Evolutionary conservation across 2,113 vertebrate genomes (phyloP).

Genomic region (Tenrec ecaudatus): DNA sequence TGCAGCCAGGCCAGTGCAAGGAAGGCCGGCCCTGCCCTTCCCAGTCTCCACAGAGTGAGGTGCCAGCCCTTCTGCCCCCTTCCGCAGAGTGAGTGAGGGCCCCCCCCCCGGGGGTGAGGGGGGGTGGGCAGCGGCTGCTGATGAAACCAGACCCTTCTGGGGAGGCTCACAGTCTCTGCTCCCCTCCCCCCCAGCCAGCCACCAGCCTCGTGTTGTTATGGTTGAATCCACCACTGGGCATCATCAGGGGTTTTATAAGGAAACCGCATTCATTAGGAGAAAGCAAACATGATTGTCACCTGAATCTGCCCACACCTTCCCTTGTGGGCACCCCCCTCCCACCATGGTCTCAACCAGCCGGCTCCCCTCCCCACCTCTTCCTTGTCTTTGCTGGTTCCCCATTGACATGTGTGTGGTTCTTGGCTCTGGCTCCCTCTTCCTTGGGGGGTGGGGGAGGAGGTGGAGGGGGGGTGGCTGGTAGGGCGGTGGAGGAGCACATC

Average conservation of each 20-base stretch:
- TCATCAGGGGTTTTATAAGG: conserved; percentile 67
- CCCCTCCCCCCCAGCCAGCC: not conserved
- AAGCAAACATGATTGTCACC: conserved; percentile 70
- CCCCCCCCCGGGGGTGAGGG: too few relatives aligned
- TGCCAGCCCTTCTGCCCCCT: conserved; percentile 20
- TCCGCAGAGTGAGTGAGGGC: not conserved
- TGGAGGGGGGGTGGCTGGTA: too few relatives aligned
- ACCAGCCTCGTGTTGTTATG: conserved; percentile 66
- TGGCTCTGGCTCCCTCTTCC: conserved; percentile 68
- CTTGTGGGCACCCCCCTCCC: not conserved
- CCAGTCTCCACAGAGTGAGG: not conserved
- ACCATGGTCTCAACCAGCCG: not conserved
- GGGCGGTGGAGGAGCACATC: conserved; percentile 43
- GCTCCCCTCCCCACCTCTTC: not conserved
- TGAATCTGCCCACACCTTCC: not conserved
- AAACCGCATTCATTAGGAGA: conserved; percentile 75
- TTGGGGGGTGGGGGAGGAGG: conserved; percentile 48
- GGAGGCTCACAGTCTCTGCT: conserved; percentile 52
- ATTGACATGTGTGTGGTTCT: conserved; percentile 63
- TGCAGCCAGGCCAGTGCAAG: not conserved
- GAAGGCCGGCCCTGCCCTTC: not conserved
- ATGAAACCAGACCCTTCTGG: conserved; percentile 70
- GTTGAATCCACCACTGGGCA: conserved; percentile 67
- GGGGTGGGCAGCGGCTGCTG: not conserved
- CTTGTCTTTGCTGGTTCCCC: conserved; percentile 1